A percentile compares a stretch with the other conserved stretches of the same genome.
phyloP scores from a whole-genome alignment of 2,888 invertebrate genomes.

The Dione vanillae region DNA sequence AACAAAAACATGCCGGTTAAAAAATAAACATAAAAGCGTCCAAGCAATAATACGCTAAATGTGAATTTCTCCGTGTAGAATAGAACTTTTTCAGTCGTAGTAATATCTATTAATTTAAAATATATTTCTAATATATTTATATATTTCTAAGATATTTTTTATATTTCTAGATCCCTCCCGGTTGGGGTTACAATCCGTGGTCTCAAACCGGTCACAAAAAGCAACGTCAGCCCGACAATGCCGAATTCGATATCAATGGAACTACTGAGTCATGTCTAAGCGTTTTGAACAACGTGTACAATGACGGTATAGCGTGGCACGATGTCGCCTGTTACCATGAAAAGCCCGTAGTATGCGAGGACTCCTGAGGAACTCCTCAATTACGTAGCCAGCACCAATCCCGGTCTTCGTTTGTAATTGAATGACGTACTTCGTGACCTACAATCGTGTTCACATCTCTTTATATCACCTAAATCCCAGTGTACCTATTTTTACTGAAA shows the following conservation, averaged over 20 bases:
- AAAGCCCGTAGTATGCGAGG: slow-evolving; percentile 95
- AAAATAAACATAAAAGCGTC: too few relatives aligned
- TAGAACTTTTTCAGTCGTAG: too few relatives aligned
- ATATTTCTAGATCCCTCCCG: slow-evolving; percentile 81
- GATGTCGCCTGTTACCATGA: slow-evolving; percentile 97
- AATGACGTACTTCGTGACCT: slow-evolving; percentile 13
- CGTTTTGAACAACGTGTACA: slow-evolving; percentile 95
- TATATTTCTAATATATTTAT: too few relatives aligned
- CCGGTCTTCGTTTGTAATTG: slow-evolving; percentile 90
- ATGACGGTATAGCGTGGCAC: slow-evolving; percentile 97
- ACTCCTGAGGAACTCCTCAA: slow-evolving; percentile 94
- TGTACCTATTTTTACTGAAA: background rate
- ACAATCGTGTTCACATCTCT: slow-evolving; percentile 26
- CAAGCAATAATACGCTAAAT: too few relatives aligned
- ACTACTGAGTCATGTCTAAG: slow-evolving; percentile 94
- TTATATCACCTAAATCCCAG: slow-evolving; percentile 10
- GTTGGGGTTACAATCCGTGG: slow-evolving; percentile 95
- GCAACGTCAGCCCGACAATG: slow-evolving; percentile 94
- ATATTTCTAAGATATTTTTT: background rate
- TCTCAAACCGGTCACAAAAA: slow-evolving; percentile 96
- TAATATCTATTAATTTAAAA: too few relatives aligned
- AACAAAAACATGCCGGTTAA: too few relatives aligned
- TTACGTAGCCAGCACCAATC: slow-evolving; percentile 93
- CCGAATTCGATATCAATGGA: slow-evolving; percentile 94
- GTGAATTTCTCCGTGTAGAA: too few relatives aligned